These are phyloP conservation scores for Strigamia transsilvanica DNA, from an alignment of 2,888 invertebrate species.

Conservation along the genomic window DNA sequence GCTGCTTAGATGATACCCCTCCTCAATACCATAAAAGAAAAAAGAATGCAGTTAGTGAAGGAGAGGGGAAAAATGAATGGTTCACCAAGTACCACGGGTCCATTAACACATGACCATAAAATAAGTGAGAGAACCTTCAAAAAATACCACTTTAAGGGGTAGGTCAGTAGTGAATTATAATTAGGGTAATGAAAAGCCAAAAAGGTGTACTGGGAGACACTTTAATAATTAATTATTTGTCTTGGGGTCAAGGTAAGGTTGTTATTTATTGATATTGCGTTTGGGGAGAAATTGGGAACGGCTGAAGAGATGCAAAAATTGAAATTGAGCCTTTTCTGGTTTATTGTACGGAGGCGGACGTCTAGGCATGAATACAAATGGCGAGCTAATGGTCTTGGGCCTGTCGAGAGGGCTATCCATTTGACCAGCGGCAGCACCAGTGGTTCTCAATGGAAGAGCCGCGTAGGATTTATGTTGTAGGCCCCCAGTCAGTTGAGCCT, in stretches of 20 bases:
- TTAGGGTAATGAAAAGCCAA: not conserved
- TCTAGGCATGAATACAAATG: slow-evolving; percentile 31
- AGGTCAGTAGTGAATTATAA: not conserved
- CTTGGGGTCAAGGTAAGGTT: not conserved
- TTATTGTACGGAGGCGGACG: not conserved
- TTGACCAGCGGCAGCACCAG: slow-evolving; percentile 34
- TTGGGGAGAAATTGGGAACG: not conserved
- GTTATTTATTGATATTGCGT: not conserved
- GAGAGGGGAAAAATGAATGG: not conserved
- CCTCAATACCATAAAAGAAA: slow-evolving; percentile 25
- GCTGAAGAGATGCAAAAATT: slow-evolving; percentile 12
- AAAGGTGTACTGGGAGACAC: not conserved
- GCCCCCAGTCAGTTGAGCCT: slow-evolving; percentile 29
- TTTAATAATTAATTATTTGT: slow-evolving; percentile 1
- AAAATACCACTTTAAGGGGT: not conserved
- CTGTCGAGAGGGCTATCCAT: slow-evolving; percentile 28
- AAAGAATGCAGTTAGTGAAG: slow-evolving; percentile 34
- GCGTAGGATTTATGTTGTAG: slow-evolving; percentile 1
- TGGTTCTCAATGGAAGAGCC: slow-evolving; percentile 31
- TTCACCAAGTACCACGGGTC: slow-evolving; percentile 3
- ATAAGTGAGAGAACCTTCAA: slow-evolving; percentile 1
- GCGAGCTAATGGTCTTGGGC: slow-evolving; percentile 16
- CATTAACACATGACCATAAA: slow-evolving; percentile 26
- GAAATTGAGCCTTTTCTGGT: not conserved
- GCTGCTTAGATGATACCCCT: slow-evolving; percentile 22